Conservation (phyloP, 2,888 invertebrate species). For the Campoplex capitator region DNA sequence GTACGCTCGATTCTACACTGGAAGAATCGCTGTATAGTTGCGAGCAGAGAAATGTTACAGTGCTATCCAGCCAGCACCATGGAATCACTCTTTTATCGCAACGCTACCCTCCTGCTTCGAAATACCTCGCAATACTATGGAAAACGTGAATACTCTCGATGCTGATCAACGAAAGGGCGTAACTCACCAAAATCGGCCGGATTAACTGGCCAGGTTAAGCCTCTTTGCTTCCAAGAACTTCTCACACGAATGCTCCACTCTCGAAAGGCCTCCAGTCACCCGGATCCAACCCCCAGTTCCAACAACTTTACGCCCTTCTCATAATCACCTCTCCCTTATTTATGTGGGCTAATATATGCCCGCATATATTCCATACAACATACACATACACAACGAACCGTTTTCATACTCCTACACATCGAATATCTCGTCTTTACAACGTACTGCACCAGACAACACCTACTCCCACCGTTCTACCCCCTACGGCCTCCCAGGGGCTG, state of each 20-base stretch:
- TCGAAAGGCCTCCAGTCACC: not conserved
- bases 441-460: conserved; percentile 37
- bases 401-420: conserved; percentile 19
- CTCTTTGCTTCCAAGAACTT: not conserved
- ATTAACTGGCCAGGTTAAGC: not conserved
- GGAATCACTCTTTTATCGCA: conserved; percentile 11
- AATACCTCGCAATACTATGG: not conserved
- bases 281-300: not conserved
- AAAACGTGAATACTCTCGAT: not conserved
- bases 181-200: not conserved
- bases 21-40: not conserved
- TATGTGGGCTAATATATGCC: conserved; percentile 27
- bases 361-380: conserved; percentile 3
- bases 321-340: not conserved
- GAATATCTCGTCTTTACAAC: conserved; percentile 4
- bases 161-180: not conserved
- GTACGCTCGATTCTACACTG: not conserved
- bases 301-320: not conserved
- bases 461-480: conserved; percentile 5
- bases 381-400: not conserved
- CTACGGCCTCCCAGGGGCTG: not conserved
- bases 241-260: not conserved
- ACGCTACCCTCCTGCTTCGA: conserved; percentile 2
- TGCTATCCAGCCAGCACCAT: conserved; percentile 13
- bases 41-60: conserved; percentile 4